Conservation (phyloP, 2,797 vertebrate species). For the Rhinophrynus dorsalis region DNA sequence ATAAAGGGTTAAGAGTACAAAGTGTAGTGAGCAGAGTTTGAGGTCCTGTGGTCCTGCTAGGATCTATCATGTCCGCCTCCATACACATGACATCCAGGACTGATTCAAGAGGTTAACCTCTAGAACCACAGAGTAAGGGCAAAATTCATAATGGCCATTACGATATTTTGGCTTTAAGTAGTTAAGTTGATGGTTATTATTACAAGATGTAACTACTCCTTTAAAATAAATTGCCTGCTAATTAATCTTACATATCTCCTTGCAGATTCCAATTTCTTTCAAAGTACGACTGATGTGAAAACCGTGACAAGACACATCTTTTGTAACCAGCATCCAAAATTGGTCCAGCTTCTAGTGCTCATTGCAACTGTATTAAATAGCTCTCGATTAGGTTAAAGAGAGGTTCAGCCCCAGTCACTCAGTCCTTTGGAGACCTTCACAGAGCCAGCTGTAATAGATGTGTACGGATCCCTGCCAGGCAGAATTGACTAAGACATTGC, state of each 20-base stretch:
- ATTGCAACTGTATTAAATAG: background rate
- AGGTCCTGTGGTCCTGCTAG: too few relatives aligned
- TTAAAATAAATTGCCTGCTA: background rate
- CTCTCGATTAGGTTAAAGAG: background rate
- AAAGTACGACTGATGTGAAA: background rate
- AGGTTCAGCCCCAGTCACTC: background rate
- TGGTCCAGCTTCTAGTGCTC: background rate
- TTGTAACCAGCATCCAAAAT: background rate
- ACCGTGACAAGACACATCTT: background rate
- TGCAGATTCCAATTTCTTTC: background rate
- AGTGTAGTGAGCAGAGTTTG: too few relatives aligned
- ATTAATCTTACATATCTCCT: background rate
- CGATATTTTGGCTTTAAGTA: too few relatives aligned
- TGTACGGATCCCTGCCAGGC: background rate
- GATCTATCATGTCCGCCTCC: too few relatives aligned
- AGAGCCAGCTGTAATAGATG: background rate
- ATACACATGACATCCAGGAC: too few relatives aligned
- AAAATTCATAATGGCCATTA: too few relatives aligned
- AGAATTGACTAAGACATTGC: background rate
- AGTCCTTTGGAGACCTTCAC: background rate
- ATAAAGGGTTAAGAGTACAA: too few relatives aligned
- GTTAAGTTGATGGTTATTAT: too few relatives aligned
- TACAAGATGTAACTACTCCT: too few relatives aligned
- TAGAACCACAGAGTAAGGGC: too few relatives aligned
- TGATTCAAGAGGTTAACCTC: too few relatives aligned